Conservation (phyloP, 2,797 vertebrate species). For the Chaetodon trifasciatus region DNA sequence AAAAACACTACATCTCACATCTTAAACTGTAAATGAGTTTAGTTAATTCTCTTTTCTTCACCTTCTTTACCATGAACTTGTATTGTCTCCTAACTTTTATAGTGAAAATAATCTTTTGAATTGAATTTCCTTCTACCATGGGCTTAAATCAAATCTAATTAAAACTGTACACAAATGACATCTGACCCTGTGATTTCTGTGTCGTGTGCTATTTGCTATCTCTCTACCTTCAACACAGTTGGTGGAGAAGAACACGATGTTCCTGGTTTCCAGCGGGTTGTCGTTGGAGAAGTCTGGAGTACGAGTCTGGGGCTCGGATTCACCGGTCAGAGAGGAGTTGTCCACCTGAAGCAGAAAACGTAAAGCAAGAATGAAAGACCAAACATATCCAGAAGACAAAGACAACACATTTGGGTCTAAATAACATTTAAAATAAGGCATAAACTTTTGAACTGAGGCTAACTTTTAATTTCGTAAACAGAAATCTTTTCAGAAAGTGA, state of each 20-base stretch:
- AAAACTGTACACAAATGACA: neutral
- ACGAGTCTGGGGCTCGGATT: constrained; percentile 96
- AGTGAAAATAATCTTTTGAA: neutral
- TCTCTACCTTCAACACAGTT: constrained; percentile 97
- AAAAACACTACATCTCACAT: no score
- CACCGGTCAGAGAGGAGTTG: constrained; percentile 97
- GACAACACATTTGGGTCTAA: neutral
- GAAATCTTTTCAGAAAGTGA: neutral
- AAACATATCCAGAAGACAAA: neutral
- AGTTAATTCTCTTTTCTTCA: neutral
- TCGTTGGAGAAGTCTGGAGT: constrained; percentile 96
- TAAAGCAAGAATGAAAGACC: neutral
- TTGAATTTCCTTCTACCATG: neutral
- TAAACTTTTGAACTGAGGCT: neutral
- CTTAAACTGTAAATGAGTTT: neutral
- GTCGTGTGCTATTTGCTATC: neutral
- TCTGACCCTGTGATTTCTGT: neutral
- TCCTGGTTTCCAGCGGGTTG: constrained; percentile 95
- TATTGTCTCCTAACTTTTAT: no score
- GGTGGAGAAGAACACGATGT: constrained; percentile 97
- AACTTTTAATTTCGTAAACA: neutral
- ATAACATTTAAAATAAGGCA: neutral
- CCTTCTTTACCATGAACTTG: neutral
- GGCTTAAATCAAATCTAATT: neutral
- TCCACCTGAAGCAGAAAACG: constrained; percentile 88